These are phyloP conservation scores for Agrochola macilenta DNA, from an alignment of 2,888 invertebrate genomes.

Conservation along the genomic window DNA sequence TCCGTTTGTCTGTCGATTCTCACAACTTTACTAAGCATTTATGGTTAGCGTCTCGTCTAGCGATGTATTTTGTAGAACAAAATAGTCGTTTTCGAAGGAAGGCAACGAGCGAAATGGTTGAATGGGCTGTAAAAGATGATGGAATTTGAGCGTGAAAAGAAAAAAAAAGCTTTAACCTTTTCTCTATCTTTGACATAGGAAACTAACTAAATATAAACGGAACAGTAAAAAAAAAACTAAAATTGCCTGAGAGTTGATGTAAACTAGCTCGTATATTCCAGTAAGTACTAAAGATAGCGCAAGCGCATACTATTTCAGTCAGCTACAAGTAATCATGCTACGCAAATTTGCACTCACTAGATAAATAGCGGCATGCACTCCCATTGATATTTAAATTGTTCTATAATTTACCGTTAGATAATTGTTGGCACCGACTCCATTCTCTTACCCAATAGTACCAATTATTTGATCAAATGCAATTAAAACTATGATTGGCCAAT, in stretches of 20 bases:
- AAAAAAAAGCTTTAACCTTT: neutral
- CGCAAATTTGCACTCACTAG: conserved; percentile 43
- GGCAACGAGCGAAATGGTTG: neutral
- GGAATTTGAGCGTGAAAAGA: neutral
- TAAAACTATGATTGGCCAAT: conserved; percentile 47
- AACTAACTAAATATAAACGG: neutral
- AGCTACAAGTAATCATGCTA: conserved; percentile 32
- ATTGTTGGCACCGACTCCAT: conserved; percentile 39
- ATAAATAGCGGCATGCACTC: conserved; percentile 48
- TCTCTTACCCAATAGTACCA: conserved; percentile 52
- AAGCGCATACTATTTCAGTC: conserved; percentile 20
- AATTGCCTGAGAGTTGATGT: conserved; percentile 8
- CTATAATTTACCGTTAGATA: conserved; percentile 48
- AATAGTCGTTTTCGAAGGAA: neutral
- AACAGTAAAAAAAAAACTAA: neutral
- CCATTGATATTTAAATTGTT: conserved; percentile 60
- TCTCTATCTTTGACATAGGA: neutral
- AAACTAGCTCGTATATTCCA: conserved; percentile 6
- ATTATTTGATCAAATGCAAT: conserved; percentile 56
- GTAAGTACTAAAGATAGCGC: conserved; percentile 2
- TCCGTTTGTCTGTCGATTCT: conserved; percentile 49
- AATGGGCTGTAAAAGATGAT: neutral
- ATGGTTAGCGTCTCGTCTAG: conserved; percentile 19
- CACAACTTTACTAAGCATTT: conserved; percentile 51
- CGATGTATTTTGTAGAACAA: conserved; percentile 14